Conservation (phyloP, 2,113 vertebrate species). For the Brevimyrus niger region DNA sequence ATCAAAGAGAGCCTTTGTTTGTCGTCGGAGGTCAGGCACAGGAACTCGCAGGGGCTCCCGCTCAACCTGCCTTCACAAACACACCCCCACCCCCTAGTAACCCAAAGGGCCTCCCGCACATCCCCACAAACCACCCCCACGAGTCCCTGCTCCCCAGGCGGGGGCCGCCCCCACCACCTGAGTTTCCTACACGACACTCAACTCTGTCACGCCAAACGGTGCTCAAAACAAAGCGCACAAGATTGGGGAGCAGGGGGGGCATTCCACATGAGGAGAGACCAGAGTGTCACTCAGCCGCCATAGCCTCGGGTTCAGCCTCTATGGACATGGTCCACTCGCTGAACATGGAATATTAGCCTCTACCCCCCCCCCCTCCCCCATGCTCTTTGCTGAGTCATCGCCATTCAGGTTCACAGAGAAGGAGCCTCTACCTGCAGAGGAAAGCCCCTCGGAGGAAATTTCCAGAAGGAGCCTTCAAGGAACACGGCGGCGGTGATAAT, state of each 20-base stretch:
- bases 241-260: neutral
- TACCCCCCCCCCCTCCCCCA: neutral
- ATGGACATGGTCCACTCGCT: neutral
- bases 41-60: neutral
- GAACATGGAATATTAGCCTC: neutral
- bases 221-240: neutral
- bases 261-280: too few relatives aligned
- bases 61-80: neutral
- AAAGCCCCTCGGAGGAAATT: neutral
- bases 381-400: neutral
- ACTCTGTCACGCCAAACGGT: neutral
- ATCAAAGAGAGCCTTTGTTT: slow-evolving; percentile 11
- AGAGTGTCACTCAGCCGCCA: neutral
- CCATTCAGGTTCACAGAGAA: neutral
- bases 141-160: neutral
- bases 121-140: neutral
- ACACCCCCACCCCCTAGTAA: neutral
- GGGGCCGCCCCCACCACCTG: neutral
- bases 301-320: neutral
- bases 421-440: neutral
- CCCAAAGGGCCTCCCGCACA: neutral
- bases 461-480: neutral
- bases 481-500: neutral
- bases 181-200: neutral
- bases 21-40: neutral